Base-by-base conservation (phyloP, 2,888 invertebrate genomes). In the Ectropis crepuscularia region DNA sequence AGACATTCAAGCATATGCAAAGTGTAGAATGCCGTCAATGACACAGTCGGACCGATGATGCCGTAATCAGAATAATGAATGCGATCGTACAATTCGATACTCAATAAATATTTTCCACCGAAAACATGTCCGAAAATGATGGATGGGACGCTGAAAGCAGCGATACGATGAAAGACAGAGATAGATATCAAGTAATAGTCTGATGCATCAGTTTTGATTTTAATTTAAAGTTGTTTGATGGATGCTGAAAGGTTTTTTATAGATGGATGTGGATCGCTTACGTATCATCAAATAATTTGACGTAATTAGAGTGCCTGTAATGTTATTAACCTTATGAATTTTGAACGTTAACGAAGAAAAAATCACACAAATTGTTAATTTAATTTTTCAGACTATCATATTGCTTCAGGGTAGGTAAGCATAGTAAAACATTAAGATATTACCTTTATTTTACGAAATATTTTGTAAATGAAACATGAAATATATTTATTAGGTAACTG, bases 51-150 rank as follows among this genome's bases (percentile, higher is more conserved):
- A 48, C 38, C 38, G 47, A 55, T 55, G 55, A 55, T 49, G 58
- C 43, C 72, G 80, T 86, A 88, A 87, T 88, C 85, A 82, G 76
- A 84, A 84, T 88, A 88, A 88, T 87, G 84, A 88, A 86, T 85
- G 80, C 77, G 87, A 89, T 90, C 86, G 81, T 78, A 86, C 85
- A 83, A 75, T 81, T 74, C 79, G 87, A 88, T 89, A 87, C 85
- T 87, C 86, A 81, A 87, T 89, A 89, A 88, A 89, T 86, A 86
- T 83, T 83, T 82, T 82, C 43, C 36, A 51, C 87, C 83, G 84
- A 85, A 89, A 90, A 90, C 90, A 90, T 86, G 90, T 90, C 89
- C 79, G 79, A 80, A 84, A 75, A 88, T 92, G 90, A 92, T 91
- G 86, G 90, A 92, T 90, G 89, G 78, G 89, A 91, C 89, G 88